Percentiles rank a stretch among this genome's conserved stretches.
Conservation (phyloP, 2,797 vertebrate species). For the Euphonia xanthogaster region DNA sequence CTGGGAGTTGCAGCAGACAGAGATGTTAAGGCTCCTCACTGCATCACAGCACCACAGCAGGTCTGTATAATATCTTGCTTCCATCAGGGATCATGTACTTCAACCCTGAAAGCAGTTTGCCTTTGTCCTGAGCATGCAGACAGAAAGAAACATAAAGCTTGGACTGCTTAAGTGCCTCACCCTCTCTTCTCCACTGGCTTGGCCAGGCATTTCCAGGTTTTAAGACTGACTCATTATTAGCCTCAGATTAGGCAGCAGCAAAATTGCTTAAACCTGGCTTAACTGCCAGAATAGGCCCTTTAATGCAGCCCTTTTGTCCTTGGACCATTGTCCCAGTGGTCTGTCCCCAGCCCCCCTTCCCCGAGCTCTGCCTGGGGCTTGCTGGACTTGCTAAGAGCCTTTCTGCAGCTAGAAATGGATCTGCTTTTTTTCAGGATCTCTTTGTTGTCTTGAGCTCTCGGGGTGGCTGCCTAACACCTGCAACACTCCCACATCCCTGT, state of each 20-base stretch:
- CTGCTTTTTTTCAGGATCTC: neutral
- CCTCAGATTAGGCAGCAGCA: neutral
- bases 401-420: neutral
- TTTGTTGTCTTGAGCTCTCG: neutral
- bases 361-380: neutral
- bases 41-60: neutral
- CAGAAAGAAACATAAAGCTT: neutral
- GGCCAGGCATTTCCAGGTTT: neutral
- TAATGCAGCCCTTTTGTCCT: neutral
- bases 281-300: neutral
- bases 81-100: neutral
- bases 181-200: neutral
- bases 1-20: neutral
- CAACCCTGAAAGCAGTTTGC: neutral
- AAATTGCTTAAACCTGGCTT: neutral
- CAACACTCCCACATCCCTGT: neutral
- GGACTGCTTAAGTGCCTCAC: neutral
- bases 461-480: neutral
- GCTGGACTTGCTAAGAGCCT: neutral
- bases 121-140: rapidly evolving
- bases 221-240: neutral
- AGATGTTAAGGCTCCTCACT: neutral
- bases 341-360: neutral
- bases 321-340: neutral
- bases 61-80: neutral